phyloP scores from a whole-genome alignment of 2,797 vertebrate species.

The Moxostoma hubbsi region DNA sequence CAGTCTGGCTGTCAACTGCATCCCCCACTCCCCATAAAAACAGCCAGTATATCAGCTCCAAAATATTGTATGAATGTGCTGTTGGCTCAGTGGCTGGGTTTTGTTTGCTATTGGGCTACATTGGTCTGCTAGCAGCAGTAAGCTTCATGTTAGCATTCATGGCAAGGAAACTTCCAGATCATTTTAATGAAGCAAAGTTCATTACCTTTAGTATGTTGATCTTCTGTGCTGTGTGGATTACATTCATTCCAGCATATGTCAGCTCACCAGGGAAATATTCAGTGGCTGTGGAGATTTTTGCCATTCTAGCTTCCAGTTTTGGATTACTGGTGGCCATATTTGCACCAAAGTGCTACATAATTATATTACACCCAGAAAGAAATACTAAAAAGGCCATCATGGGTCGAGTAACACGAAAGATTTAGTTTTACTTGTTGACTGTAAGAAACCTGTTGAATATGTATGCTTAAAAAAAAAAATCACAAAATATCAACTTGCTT shows the following conservation, averaged over 20 bases:
- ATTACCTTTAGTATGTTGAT: slow-evolving; percentile 81
- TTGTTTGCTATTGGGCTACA: slow-evolving; percentile 73
- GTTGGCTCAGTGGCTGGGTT: slow-evolving; percentile 68
- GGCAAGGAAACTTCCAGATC: slow-evolving; percentile 75
- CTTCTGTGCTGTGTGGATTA: slow-evolving; percentile 53
- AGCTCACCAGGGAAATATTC: no score
- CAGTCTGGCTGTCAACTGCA: slow-evolving; percentile 64
- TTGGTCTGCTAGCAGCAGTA: slow-evolving; percentile 70
- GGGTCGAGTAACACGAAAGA: slow-evolving; percentile 37
- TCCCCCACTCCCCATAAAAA: slow-evolving; percentile 60
- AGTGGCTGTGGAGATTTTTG: no score
- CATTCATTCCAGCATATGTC: no score
- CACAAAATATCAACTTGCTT: no score
- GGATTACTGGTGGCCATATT: no score
- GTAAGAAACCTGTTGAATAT: not conserved
- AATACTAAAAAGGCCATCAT: slow-evolving; percentile 67
- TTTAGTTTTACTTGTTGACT: slow-evolving; percentile 4
- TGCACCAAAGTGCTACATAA: slow-evolving; percentile 49
- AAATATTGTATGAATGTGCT: slow-evolving; percentile 71
- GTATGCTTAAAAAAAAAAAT: no score
- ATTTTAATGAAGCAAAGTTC: slow-evolving; percentile 77
- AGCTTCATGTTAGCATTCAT: slow-evolving; percentile 76
- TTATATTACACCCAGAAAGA: slow-evolving; percentile 60
- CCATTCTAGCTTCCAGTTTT: no score
- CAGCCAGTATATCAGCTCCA: slow-evolving; percentile 67